These are phyloP conservation scores for Pelobates cultripes DNA, from an alignment of 2,797 vertebrate genomes.

Conservation along the genomic window DNA sequence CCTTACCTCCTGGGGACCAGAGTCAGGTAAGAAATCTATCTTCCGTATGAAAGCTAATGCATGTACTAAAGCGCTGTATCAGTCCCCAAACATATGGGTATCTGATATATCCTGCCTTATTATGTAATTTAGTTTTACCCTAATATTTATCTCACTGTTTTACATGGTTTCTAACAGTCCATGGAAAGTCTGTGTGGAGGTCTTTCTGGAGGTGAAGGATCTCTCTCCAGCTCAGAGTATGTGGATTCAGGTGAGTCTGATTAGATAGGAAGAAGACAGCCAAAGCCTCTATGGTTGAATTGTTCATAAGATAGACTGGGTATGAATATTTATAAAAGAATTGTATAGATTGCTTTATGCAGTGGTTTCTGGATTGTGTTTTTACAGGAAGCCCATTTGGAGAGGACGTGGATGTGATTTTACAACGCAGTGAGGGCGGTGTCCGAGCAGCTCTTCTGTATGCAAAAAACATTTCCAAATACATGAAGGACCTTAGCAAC, in stretches of 20 bases:
- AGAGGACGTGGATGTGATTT: constrained; percentile 86
- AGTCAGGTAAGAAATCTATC: constrained; percentile 80
- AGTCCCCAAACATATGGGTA: no score
- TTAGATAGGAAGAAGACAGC: no score
- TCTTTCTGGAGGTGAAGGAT: constrained; percentile 70
- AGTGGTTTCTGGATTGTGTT: not conserved
- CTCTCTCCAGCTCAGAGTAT: constrained; percentile 67
- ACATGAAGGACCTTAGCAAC: constrained; percentile 90
- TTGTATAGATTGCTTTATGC: no score
- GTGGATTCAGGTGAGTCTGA: constrained; percentile 61
- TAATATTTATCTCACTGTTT: not conserved
- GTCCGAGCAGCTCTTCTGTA: constrained; percentile 89
- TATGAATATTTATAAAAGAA: no score
- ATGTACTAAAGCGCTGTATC: not conserved
- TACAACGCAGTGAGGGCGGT: constrained; percentile 91
- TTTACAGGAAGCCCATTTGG: constrained; percentile 61
- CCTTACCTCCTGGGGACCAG: constrained; percentile 87
- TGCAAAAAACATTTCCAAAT: constrained; percentile 90
- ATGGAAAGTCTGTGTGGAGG: constrained; percentile 88
- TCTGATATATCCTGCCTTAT: no score
- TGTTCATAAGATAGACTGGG: no score
- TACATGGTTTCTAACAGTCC: constrained; percentile 67
- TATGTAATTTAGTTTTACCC: no score
- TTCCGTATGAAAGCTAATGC: not conserved
- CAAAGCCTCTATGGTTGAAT: no score